Percentiles rank a stretch among this genome's conserved stretches.
These are phyloP conservation scores for Lagodon rhomboides DNA, from an alignment of 2,797 vertebrate genomes.

Conservation along the genomic window DNA sequence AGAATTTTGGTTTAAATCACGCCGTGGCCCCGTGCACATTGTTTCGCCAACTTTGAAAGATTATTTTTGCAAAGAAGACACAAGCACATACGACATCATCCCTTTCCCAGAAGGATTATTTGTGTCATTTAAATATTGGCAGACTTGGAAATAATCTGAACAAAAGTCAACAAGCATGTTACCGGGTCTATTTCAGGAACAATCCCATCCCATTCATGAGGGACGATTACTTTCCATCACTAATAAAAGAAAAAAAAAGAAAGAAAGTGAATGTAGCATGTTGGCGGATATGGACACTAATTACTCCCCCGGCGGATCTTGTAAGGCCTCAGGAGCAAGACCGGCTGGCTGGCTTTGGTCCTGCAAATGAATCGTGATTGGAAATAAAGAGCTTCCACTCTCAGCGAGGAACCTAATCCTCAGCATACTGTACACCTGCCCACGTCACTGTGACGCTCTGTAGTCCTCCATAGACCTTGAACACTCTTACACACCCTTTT, in stretches of 20 bases:
- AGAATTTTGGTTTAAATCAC: conserved; percentile 1
- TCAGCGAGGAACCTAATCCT: conserved; percentile 50
- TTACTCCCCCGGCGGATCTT: conserved; percentile 24
- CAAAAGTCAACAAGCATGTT: conserved; percentile 44
- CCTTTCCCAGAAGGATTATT: conserved; percentile 77
- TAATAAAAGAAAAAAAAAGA: conserved; percentile 21
- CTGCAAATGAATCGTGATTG: conserved; percentile 49
- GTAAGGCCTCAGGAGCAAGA: conserved; percentile 7
- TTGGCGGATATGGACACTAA: conserved; percentile 29
- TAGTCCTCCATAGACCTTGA: neutral
- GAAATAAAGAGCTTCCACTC: conserved; percentile 52
- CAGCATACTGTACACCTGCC: conserved; percentile 29
- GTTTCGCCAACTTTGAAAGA: conserved; percentile 61
- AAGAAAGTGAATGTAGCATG: conserved; percentile 8
- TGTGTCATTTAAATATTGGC: conserved; percentile 70
- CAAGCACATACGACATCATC: conserved; percentile 45
- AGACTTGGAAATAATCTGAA: conserved; percentile 68
- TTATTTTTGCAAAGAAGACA: conserved; percentile 59
- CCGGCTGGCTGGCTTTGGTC: conserved; percentile 20
- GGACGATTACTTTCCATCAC: conserved; percentile 54
- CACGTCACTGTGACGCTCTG: conserved; percentile 19
- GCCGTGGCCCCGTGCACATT: neutral
- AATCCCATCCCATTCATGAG: conserved; percentile 50
- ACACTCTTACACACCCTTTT: conserved; percentile 5
- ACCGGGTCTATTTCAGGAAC: conserved; percentile 56